Conservation (phyloP, 2,113 vertebrate genomes). For the Pterocles gutturalis region DNA sequence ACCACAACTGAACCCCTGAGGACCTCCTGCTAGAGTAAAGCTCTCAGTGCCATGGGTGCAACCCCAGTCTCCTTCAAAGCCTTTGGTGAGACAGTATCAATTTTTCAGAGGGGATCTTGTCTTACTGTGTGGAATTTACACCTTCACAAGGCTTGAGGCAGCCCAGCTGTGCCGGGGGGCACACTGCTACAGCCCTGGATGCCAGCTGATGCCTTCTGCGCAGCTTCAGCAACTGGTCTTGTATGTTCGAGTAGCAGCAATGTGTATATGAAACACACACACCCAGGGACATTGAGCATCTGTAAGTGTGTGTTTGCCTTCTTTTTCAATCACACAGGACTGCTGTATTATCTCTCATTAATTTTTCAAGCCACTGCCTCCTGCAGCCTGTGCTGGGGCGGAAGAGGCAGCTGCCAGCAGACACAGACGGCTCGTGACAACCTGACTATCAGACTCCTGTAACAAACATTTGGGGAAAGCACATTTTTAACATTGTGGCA, state of each 20-base stretch:
- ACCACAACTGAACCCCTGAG: accelerated
- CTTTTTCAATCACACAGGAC: background rate
- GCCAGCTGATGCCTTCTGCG: background rate
- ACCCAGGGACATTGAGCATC: no score
- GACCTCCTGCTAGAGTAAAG: background rate
- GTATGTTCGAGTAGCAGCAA: background rate
- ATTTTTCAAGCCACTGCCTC: background rate
- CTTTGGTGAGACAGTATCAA: background rate
- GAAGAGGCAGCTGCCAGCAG: slow-evolving; percentile 33
- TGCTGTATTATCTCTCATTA: background rate
- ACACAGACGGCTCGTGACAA: background rate
- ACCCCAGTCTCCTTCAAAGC: background rate
- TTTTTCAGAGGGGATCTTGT: background rate
- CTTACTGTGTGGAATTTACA: background rate
- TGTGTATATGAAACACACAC: background rate
- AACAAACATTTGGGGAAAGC: background rate
- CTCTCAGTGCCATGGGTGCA: background rate
- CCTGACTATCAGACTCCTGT: background rate
- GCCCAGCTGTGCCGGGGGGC: background rate
- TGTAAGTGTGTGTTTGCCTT: background rate
- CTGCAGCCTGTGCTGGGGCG: accelerated
- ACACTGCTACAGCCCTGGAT: accelerated
- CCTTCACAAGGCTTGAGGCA: background rate
- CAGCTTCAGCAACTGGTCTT: background rate
- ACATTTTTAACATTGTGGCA: background rate